Percentiles rank a stretch among this genome's conserved stretches.
Evolutionary conservation across 2,797 vertebrate species (phyloP).

Genomic region (Paedocypris micromegethes): DNA sequence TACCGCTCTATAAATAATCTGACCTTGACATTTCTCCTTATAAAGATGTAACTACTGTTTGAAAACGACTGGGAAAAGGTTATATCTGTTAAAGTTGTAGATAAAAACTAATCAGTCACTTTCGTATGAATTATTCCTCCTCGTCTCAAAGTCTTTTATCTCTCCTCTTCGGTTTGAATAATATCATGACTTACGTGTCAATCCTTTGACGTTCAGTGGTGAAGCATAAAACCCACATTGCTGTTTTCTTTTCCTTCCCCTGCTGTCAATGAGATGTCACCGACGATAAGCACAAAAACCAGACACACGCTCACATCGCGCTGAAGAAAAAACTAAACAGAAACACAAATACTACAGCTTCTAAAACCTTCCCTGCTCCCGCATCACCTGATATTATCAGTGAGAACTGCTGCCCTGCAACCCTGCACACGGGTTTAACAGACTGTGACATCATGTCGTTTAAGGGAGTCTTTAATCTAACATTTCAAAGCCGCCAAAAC

Average conservation of each 20-base stretch:
- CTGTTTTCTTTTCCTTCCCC: conserved; percentile 36
- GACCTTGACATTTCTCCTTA: no score
- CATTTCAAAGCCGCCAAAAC: conserved; percentile 30
- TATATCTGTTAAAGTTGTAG: no score
- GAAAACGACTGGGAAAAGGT: no score
- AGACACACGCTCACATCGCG: conserved; percentile 11
- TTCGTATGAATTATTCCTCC: conserved; percentile 24
- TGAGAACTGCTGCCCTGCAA: conserved; percentile 7
- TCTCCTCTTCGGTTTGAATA: conserved; percentile 38
- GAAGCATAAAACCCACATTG: conserved; percentile 28
- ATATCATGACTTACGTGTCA: conserved; percentile 39
- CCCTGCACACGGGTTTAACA: conserved; percentile 3
- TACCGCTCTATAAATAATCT: no score
- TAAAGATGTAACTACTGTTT: no score
- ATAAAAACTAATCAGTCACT: conserved; percentile 16
- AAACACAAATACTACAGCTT: conserved; percentile 12
- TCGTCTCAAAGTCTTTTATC: conserved; percentile 25
- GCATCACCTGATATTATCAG: conserved; percentile 35
- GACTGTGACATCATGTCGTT: conserved; percentile 17
- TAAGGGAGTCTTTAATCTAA: conserved; percentile 29
- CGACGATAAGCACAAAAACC: conserved; percentile 33
- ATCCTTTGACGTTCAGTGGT: conserved; percentile 32
- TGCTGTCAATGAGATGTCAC: conserved; percentile 45
- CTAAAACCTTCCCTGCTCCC: conserved; percentile 29
- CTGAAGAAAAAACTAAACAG: background rate